Base-by-base conservation (phyloP, 2,888 invertebrate genomes). In the Eupithecia inturbata region DNA sequence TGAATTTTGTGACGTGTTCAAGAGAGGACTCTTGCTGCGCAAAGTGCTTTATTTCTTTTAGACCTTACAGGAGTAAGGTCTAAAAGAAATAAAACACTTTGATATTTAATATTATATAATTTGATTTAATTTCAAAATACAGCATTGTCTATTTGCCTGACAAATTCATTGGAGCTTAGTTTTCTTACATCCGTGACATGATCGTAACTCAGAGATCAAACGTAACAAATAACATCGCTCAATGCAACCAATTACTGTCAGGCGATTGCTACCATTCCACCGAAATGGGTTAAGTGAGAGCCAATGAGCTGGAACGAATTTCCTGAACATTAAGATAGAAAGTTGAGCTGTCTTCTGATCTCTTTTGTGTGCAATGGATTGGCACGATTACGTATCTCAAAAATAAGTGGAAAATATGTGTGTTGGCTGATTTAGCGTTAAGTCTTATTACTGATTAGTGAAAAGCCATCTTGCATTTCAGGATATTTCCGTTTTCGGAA, bases 201-300 rank as follows among this genome's bases (percentile, higher is more conserved):
- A 68, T 72, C 63, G 64, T 39, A 9, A 60, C 33, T 36, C 49
- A 33, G 68, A 68, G 71, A 64, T 68, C 63, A 57, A 33, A 22
- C 64, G 39, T 68, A 64, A 72, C 64, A 41, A 72, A 68, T 72
- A 28, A 68, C 36, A 68, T 68, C 68, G 39, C 66, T 66, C 45
- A 68, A 41, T 67, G 60, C 63, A 53, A 64, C 62, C 67, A 74
- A 74, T 74, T 57, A 68, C 63, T 68, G n/a, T 41, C 74, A 41
- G 64, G 26, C 33, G 41, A 71, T 57, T 64, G 57, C 68, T 63
- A 67, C 33, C 41, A 70, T 73, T 73, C 57, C 67, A 39, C 26
- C 68, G 57, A 41, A 63, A 63, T 68, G 70, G 70, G 70, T 70
- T 67, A 53, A 67, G 45, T 67, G 67, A 39, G 70, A 73, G 67